Percentiles rank a stretch among this genome's conserved stretches.
Conservation (phyloP, 2,888 invertebrate species). For the Pyrocoelia pectoralis region DNA sequence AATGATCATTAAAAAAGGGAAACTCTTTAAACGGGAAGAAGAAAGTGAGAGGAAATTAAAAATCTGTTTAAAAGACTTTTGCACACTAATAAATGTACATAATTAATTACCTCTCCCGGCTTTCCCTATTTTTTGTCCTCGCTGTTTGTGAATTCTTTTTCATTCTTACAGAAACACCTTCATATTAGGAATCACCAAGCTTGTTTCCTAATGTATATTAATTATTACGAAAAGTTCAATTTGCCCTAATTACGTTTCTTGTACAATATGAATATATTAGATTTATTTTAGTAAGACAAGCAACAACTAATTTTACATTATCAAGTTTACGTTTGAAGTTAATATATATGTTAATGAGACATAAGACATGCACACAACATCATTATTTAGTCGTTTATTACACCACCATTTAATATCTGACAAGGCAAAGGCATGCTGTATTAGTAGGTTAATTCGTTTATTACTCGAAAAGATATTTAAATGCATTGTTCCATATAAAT, state of each 20-base stretch:
- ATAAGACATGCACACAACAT: constrained; percentile 51
- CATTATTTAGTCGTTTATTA: constrained; percentile 53
- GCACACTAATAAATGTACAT: neutral
- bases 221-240: neutral
- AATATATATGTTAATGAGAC: constrained; percentile 59
- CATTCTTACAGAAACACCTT: neutral
- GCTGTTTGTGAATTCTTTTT: neutral
- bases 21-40: neutral
- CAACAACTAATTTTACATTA: constrained; percentile 43
- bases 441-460: constrained; percentile 38
- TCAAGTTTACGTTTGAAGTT: constrained; percentile 48
- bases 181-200: too few species aligned
- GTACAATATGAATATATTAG: constrained; percentile 6
- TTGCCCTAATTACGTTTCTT: neutral
- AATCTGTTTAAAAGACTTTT: neutral
- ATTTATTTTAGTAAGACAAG: constrained; percentile 6
- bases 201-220: too few species aligned
- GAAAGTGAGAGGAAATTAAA: neutral
- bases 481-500: constrained; percentile 25
- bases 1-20: too few species aligned
- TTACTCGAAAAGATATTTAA: constrained; percentile 42
- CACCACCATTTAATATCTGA: constrained; percentile 49
- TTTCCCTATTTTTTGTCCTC: neutral
- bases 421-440: constrained; percentile 37
- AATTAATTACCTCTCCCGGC: neutral